Conservation (phyloP, 2,113 vertebrate genomes). For the Nyctereutes procyonoides region DNA sequence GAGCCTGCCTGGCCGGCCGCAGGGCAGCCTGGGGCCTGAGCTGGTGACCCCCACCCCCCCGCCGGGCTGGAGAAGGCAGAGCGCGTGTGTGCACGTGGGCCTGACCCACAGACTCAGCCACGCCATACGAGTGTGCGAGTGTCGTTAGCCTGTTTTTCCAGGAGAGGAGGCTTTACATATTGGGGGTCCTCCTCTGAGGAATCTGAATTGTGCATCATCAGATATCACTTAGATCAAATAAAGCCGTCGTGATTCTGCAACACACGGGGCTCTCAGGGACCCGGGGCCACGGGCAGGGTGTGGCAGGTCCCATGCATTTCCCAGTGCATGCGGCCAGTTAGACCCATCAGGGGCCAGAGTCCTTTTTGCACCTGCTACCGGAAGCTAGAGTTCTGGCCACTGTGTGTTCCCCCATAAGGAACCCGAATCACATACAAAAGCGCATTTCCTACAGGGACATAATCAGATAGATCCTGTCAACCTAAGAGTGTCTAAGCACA, state of each 20-base stretch:
- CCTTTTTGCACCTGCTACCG: not conserved
- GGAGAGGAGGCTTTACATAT: not conserved
- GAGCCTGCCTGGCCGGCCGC: not conserved
- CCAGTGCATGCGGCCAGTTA: accelerated
- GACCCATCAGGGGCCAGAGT: no score
- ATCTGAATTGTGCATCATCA: not conserved
- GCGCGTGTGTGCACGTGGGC: no score
- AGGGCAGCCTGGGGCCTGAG: not conserved
- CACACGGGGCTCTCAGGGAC: not conserved
- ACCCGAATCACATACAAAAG: accelerated
- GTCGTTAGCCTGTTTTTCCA: not conserved
- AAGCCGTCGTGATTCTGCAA: not conserved
- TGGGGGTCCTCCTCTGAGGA: not conserved
- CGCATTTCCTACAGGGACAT: not conserved
- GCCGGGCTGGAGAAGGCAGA: not conserved
- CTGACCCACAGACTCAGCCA: accelerated
- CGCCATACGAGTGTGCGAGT: accelerated
- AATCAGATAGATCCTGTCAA: not conserved
- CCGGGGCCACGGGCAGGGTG: accelerated
- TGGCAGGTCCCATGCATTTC: accelerated
- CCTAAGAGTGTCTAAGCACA: not conserved
- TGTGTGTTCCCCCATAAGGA: not conserved
- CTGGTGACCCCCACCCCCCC: not conserved
- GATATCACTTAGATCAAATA: no score
- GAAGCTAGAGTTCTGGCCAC: not conserved